Evolutionary conservation across 2,888 invertebrate genomes (phyloP).

Genomic region (Phalera bucephala): DNA sequence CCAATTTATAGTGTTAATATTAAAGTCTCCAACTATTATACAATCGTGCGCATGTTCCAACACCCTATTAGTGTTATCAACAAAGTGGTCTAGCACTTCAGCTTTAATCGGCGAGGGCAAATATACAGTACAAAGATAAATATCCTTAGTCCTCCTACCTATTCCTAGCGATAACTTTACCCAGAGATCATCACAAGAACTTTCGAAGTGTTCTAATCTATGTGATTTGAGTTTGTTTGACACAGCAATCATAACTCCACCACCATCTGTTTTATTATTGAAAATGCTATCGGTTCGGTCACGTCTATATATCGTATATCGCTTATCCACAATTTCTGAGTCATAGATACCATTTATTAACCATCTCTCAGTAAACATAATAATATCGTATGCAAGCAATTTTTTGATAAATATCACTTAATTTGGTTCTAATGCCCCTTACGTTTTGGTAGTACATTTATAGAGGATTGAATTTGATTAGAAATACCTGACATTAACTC

Average conservation of each 20-base stretch:
- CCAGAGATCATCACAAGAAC: slow-evolving; percentile 6
- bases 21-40: slow-evolving; percentile 3
- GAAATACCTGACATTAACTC: background rate
- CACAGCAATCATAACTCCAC: slow-evolving; percentile 6
- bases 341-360: background rate
- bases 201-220: background rate
- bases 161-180: background rate
- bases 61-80: slow-evolving; percentile 2
- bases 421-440: slow-evolving; percentile 1
- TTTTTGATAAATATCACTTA: slow-evolving; percentile 1
- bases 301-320: slow-evolving; percentile 3
- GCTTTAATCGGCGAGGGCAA: slow-evolving; percentile 2
- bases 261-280: slow-evolving; percentile 1
- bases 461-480: background rate
- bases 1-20: slow-evolving; percentile 3
- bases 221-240: background rate
- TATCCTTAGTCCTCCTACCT: background rate
- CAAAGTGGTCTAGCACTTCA: slow-evolving; percentile 1
- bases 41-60: slow-evolving; percentile 1
- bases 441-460: slow-evolving; percentile 2
- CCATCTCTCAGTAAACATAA: slow-evolving; percentile 6
- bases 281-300: slow-evolving; percentile 1
- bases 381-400: slow-evolving; percentile 1
- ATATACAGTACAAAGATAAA: slow-evolving; percentile 3
- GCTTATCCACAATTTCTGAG: slow-evolving; percentile 4